A percentile compares a stretch with the other conserved stretches of the same genome.
phyloP scores from a whole-genome alignment of 2,797 vertebrate genomes.

The Sorex maritimensis region DNA sequence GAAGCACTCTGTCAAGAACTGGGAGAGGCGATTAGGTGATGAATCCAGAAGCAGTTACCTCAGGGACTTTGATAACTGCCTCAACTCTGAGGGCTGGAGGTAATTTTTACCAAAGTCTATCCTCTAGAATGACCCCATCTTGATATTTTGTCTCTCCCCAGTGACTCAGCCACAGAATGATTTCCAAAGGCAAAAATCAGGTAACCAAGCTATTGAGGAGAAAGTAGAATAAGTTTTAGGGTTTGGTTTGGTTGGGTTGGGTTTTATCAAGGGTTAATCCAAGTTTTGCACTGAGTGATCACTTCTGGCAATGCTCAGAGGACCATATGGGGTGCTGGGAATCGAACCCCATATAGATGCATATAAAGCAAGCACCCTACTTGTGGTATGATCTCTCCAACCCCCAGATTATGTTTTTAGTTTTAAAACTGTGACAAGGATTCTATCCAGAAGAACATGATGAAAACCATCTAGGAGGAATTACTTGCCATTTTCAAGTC shows the following conservation, averaged over 20 bases:
- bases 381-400: no score
- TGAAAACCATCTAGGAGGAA: slow-evolving; percentile 41
- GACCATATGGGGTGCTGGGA: no score
- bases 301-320: no score
- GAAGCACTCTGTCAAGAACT: background rate
- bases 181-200: slow-evolving; percentile 66
- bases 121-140: background rate
- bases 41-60: background rate
- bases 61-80: background rate
- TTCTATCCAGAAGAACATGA: no score
- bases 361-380: no score
- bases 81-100: background rate
- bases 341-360: no score
- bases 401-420: no score
- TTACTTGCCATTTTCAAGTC: slow-evolving; percentile 19
- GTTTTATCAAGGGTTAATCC: background rate
- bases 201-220: slow-evolving; percentile 20
- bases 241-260: slow-evolving; percentile 29
- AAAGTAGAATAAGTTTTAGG: slow-evolving; percentile 45
- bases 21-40: fast-evolving
- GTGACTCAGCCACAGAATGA: background rate
- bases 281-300: no score
- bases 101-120: background rate
- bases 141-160: background rate
- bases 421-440: no score